A percentile compares a stretch with the other conserved stretches of the same genome.
phyloP scores from a whole-genome alignment of 2,797 vertebrate species.

The Valencia hispanica region DNA sequence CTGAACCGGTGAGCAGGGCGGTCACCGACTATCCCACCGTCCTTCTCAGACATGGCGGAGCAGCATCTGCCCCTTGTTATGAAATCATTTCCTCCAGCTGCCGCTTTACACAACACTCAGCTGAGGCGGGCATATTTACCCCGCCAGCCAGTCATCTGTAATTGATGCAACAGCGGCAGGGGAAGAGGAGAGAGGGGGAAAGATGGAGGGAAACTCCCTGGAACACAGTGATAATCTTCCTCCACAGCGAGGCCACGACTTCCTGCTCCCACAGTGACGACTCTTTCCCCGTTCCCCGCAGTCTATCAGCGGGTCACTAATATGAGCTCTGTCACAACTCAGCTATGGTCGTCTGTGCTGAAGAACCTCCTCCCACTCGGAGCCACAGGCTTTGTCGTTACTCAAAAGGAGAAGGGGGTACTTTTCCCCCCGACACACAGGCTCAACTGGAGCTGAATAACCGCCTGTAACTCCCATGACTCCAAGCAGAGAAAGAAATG shows the following conservation, averaged over 20 bases:
- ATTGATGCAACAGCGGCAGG: constrained; percentile 40
- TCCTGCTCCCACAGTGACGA: constrained; percentile 36
- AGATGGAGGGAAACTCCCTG: background rate
- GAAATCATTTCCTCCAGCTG: constrained; percentile 24
- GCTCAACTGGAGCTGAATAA: constrained; percentile 9
- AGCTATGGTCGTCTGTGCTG: constrained; percentile 39
- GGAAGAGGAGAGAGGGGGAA: background rate
- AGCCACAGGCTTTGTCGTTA: constrained; percentile 16
- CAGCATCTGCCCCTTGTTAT: constrained; percentile 35
- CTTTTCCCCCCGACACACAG: background rate
- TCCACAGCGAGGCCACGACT: constrained; percentile 16
- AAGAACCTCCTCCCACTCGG: constrained; percentile 17
- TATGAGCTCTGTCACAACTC: constrained; percentile 57
- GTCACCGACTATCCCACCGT: background rate
- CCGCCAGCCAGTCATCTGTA: constrained; percentile 34
- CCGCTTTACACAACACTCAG: constrained; percentile 28
- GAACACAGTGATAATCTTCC: constrained; percentile 25
- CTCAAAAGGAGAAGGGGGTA: background rate
- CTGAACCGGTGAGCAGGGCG: background rate
- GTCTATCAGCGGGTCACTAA: constrained; percentile 34
- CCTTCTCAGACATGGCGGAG: constrained; percentile 2
- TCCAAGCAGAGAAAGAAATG: constrained; percentile 19
- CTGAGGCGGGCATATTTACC: constrained; percentile 48
- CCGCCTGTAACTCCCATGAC: constrained; percentile 5
- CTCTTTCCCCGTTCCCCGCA: constrained; percentile 42